Evolutionary conservation across 1,140 invertebrate species (phyloP), one percentile per base, ranked within the genome.

Genomic region (Zaprionus taronus): DNA sequence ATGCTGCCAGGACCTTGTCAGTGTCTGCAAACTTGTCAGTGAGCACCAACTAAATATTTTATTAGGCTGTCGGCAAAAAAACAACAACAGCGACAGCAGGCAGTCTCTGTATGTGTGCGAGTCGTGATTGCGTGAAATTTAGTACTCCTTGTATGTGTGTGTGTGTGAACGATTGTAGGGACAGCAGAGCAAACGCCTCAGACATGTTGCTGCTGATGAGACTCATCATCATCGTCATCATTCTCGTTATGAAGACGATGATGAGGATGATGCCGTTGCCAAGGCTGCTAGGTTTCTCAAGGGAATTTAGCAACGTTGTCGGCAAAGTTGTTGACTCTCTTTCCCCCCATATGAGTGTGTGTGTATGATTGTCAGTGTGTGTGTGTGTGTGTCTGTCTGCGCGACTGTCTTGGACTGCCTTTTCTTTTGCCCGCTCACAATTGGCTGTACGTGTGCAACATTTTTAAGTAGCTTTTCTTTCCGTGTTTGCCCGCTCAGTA

Each of bases 21-120:
- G 71, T 73, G 85, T 90, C 85, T 89, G 85, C 72, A 81, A 89
- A 89, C 85, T 89, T 91, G 81, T 91, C 90, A 91, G 91, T 91
- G 84, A 91, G 82, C 76, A 73, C 57, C 90, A 91, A 85, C 89
- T 91, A 91, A 91, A 91, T 91, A 91, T 91, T 91, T 91, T 91
- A 91, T 91, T 91, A 91, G 90, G 74, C 90, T 83, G 77, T 83
- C 85, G 75, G 61, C 69, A 73, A 72, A 83, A 41, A 67, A 60
- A 26, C 22, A 64, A 49, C 24, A 28, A 36, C 64, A 53, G 49
- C 38, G 51, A 36, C 51, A 49, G 58, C 22, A 47, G 58, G 53
- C 41, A 56, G 26, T 65, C 61, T 60, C 67, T 63, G 61, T 60
- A 68, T 56, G 66, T 56, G 75, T 81, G 70, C 82, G 79, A 80